Evolutionary conservation across 2,888 invertebrate genomes (phyloP).

Genomic region (Drosophila parthenogenetica): DNA sequence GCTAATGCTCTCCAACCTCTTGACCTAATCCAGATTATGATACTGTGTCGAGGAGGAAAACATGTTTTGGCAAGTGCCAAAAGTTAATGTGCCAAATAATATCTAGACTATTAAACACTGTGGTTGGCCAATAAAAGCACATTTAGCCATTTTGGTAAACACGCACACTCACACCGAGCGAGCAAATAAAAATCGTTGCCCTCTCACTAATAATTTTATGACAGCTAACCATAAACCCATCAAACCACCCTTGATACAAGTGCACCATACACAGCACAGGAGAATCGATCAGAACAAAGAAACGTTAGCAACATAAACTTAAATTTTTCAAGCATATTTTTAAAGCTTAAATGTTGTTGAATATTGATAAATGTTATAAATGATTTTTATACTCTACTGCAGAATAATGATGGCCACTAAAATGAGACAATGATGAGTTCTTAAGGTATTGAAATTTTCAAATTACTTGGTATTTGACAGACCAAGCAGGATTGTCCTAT

Average conservation of each 20-base stretch:
- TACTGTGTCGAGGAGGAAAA: conserved; percentile 23
- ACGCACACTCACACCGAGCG: conserved; percentile 11
- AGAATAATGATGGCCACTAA: conserved; percentile 29
- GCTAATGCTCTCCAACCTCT: conserved; percentile 1
- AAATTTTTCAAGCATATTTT: conserved; percentile 30
- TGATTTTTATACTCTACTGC: conserved; percentile 32
- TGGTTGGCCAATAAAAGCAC: conserved; percentile 47
- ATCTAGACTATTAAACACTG: conserved; percentile 36
- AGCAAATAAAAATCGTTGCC: conserved; percentile 47
- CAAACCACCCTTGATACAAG: conserved; percentile 45
- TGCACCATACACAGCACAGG: conserved; percentile 2
- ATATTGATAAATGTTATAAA: conserved; percentile 37
- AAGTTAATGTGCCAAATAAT: conserved; percentile 16
- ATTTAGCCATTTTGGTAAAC: conserved; percentile 41
- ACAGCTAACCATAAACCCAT: conserved; percentile 24
- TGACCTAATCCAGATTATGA: conserved; percentile 16
- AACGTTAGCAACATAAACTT: conserved; percentile 32
- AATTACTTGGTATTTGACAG: conserved; percentile 24
- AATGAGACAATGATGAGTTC: conserved; percentile 30
- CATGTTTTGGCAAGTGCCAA: conserved; percentile 34
- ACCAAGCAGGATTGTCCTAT: conserved; percentile 30
- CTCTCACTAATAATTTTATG: conserved; percentile 44
- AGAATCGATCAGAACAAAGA: conserved; percentile 45
- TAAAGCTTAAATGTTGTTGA: conserved; percentile 16
- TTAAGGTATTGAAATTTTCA: conserved; percentile 53